phyloP scores from a whole-genome alignment of 2,113 vertebrate genomes.

The Oryctolagus cuniculus region mOryCun1.1 NC_091443.1:23367001-23367500 shows the following conservation, averaged over 20 bases:
- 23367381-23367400: not conserved
- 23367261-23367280: not conserved
- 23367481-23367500: not conserved
- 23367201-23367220: not conserved
- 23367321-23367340: not conserved
- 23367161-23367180: not conserved
- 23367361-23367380: not conserved
- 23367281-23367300: too few species aligned
- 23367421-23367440: not conserved
- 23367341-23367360: not conserved
- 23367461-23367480: not conserved
- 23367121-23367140: not conserved
- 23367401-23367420: not conserved
- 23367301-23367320: not conserved
- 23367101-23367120: not conserved
- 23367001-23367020: not conserved
- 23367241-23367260: not conserved
- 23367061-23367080: not conserved
- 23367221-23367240: not conserved
- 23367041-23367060: not conserved
- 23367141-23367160: not conserved
- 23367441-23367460: not conserved
- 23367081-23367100: not conserved
- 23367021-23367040: not conserved
- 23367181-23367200: not conserved